A percentile compares a stretch with the other conserved stretches of the same genome.
phyloP scores from a whole-genome alignment of 1,140 invertebrate species.

The Musca domestica region DNA sequence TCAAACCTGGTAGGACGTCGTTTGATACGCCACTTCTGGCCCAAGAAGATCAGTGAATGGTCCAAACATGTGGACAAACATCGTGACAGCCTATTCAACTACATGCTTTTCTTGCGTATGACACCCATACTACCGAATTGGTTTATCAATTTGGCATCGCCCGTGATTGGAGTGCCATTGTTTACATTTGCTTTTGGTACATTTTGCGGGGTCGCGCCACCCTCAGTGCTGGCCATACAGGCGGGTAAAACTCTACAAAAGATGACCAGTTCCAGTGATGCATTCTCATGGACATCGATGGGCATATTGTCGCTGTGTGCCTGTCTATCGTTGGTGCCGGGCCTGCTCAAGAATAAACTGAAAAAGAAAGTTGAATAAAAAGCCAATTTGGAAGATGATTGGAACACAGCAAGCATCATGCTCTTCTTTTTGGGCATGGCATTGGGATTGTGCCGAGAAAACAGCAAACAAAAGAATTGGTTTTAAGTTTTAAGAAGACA shows the following conservation, averaged over 20 bases:
- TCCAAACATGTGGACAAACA: slow-evolving; percentile 82
- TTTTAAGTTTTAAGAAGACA: background rate
- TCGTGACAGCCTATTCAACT: slow-evolving; percentile 86
- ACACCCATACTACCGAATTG: slow-evolving; percentile 99
- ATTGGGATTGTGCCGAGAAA: background rate
- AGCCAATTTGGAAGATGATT: background rate
- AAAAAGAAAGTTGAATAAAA: slow-evolving; percentile 75
- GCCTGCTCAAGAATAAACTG: slow-evolving; percentile 83
- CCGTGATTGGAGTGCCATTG: slow-evolving; percentile 93
- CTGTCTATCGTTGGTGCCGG: slow-evolving; percentile 83
- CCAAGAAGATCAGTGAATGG: slow-evolving; percentile 83
- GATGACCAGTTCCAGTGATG: slow-evolving; percentile 84
- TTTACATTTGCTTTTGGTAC: slow-evolving; percentile 92
- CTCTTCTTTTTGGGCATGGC: background rate
- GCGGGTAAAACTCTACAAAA: slow-evolving; percentile 94
- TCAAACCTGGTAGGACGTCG: slow-evolving; percentile 85
- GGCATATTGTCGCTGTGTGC: slow-evolving; percentile 74
- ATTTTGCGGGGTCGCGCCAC: slow-evolving; percentile 91
- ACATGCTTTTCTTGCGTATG: slow-evolving; percentile 95
- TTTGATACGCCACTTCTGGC: slow-evolving; percentile 86
- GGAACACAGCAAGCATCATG: background rate
- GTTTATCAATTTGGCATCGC: slow-evolving; percentile 98
- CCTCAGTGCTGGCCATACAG: slow-evolving; percentile 96
- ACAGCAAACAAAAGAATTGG: background rate
- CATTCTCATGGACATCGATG: slow-evolving; percentile 87